Evolutionary conservation across 1,140 invertebrate genomes (phyloP), one percentile per base, ranked within the genome.

Genomic region (Ceratina calcarata): DNA sequence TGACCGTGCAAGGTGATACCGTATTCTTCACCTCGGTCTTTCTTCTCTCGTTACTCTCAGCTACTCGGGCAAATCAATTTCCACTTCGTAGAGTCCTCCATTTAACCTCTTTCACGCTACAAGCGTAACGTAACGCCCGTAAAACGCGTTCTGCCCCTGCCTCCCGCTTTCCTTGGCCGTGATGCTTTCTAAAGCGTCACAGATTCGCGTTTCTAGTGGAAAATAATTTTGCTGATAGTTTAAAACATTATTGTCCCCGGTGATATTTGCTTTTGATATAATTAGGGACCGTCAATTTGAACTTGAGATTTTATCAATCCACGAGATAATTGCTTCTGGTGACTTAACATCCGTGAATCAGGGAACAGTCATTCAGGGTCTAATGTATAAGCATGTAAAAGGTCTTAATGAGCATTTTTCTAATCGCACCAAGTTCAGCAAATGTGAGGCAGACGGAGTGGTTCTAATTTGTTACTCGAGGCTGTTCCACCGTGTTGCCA

Each of bases 11-110:
- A 86, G 80, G 81, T 87, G 78, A 86, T 88, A 83, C 78, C 67
- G 82, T 82, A 80, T 78, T 85, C 81, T 64, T 83, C 81, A 80
- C 65, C 72, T 77, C 64, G n/a, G 45, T 64, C 79, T 67, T 81
- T 64, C 61, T 45, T 45, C 37, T 45, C 37, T 45, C 37, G 37
- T 45, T 45, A 45, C 37, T 45, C 37, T 45, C 37, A 45, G 37
- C 37, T 86, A 85, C 77, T 77, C 86, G 81, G 84, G 86, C 85
- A 84, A 90, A 90, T 90, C 87, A 89, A 89, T 89, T 84, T 83
- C 81, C 77, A 86, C 71, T 83, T 68, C n/a, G 65, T 10, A 45
- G 37, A 45, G 37, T 45, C 78, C 15, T 18, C 69, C 61, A 49
- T 65, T 86, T 66, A 80, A 73, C 49, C 55, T 68, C 60, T 68